Evolutionary conservation across 2,888 invertebrate species (phyloP).

Genomic region (Cephonodes hylas): DNA sequence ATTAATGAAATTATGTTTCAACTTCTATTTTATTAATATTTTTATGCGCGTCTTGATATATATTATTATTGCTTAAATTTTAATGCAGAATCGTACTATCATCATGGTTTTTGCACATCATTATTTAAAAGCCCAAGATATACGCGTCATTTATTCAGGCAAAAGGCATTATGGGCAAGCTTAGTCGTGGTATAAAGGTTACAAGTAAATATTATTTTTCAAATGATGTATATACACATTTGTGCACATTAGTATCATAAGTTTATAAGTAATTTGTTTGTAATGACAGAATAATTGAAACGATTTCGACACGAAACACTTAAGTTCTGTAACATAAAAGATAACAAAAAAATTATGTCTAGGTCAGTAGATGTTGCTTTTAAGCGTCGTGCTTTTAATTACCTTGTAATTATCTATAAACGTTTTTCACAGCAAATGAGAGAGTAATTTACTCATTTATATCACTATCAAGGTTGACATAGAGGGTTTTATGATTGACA

Average conservation of each 20-base stretch:
- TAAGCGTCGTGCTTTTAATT: constrained; percentile 24
- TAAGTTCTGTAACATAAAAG: constrained; percentile 17
- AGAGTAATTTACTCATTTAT: constrained; percentile 38
- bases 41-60: no score
- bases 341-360: constrained; percentile 18
- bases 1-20: no score
- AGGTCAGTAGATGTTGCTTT: constrained; percentile 22
- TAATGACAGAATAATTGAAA: constrained; percentile 13
- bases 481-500: neutral
- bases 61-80: no score
- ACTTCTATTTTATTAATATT: no score
- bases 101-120: no score
- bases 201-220: neutral
- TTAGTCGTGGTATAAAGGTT: no score
- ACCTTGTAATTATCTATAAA: constrained; percentile 38
- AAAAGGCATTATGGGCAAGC: no score
- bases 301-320: constrained; percentile 5
- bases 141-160: no score
- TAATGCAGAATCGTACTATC: no score
- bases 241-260: neutral
- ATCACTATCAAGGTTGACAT: constrained; percentile 29
- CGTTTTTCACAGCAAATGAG: constrained; percentile 36
- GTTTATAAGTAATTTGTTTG: neutral
- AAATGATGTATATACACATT: neutral
- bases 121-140: no score